phyloP scores from a whole-genome alignment of 2,888 invertebrate genomes.

The Colostygia pectinataria region DNA sequence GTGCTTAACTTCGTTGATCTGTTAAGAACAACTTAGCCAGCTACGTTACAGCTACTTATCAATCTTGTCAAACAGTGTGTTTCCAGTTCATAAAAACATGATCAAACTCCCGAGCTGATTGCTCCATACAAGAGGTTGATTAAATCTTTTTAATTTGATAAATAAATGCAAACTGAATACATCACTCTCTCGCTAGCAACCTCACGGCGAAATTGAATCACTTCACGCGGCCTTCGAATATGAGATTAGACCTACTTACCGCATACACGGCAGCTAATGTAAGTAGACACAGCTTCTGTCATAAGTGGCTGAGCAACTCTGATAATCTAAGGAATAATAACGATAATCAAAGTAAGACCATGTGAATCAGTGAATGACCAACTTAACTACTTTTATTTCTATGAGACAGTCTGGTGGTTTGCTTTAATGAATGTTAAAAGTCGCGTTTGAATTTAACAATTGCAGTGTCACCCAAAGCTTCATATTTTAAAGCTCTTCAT shows the following conservation, averaged over 20 bases:
- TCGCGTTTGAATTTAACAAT: no score
- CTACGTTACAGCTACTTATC: no score
- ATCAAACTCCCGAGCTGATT: slow-evolving; percentile 26
- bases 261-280: background rate
- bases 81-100: slow-evolving; percentile 20
- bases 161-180: slow-evolving; percentile 21
- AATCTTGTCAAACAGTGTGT: slow-evolving; percentile 1
- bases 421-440: no score
- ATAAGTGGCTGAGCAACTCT: background rate
- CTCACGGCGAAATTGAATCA: slow-evolving; percentile 22
- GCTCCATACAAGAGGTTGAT: slow-evolving; percentile 22
- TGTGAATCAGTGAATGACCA: no score
- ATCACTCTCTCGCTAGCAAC: slow-evolving; percentile 8
- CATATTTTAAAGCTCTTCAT: no score
- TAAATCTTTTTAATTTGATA: slow-evolving; percentile 28
- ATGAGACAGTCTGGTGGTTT: no score
- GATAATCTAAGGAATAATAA: no score
- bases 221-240: slow-evolving; percentile 10
- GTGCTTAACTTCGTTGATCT: no score
- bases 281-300: background rate
- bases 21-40: no score
- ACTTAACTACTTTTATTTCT: no score
- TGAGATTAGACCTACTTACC: slow-evolving; percentile 7
- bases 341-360: no score
- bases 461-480: no score